Evolutionary conservation across 1,140 invertebrate genomes (phyloP).

Genomic region (Sinonovacula constricta): DNA sequence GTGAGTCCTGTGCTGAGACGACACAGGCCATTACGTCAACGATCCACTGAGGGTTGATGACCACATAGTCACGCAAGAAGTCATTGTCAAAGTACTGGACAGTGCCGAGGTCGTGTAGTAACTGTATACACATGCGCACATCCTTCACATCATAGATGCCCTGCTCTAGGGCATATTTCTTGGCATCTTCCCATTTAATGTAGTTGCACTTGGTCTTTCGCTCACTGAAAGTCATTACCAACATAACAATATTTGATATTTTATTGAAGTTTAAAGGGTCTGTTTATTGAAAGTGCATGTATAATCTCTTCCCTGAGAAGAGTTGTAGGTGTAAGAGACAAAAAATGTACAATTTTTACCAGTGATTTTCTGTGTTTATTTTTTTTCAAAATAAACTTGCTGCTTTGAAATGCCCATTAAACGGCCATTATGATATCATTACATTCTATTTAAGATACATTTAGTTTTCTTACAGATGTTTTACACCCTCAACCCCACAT

Average conservation of each 20-base stretch:
- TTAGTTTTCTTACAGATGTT: no score
- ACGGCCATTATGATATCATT: no score
- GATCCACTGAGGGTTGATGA: constrained; percentile 78
- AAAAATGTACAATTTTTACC: no score
- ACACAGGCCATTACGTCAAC: constrained; percentile 77
- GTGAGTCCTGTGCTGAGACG: constrained; percentile 75
- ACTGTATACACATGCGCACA: constrained; percentile 74
- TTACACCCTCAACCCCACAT: no score
- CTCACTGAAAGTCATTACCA: constrained; percentile 57
- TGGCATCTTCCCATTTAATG: constrained; percentile 66
- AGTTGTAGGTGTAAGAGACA: no score
- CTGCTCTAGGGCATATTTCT: constrained; percentile 65
- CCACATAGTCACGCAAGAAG: constrained; percentile 72
- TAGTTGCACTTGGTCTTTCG: constrained; percentile 58
- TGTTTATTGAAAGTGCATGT: no score
- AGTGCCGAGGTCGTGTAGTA: constrained; percentile 76
- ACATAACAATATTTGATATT: constrained; percentile 22
- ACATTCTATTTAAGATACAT: no score
- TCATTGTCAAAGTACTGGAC: constrained; percentile 77
- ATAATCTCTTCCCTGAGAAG: no score
- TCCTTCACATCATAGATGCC: constrained; percentile 76
- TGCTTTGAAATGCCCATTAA: no score
- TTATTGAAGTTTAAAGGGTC: no score
- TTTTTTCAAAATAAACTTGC: no score
- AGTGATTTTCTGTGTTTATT: no score